Percentiles rank a stretch among this genome's conserved stretches.
These are phyloP conservation scores for Salminus brasiliensis DNA, from an alignment of 2,113 vertebrate genomes.

Conservation along the genomic window DNA sequence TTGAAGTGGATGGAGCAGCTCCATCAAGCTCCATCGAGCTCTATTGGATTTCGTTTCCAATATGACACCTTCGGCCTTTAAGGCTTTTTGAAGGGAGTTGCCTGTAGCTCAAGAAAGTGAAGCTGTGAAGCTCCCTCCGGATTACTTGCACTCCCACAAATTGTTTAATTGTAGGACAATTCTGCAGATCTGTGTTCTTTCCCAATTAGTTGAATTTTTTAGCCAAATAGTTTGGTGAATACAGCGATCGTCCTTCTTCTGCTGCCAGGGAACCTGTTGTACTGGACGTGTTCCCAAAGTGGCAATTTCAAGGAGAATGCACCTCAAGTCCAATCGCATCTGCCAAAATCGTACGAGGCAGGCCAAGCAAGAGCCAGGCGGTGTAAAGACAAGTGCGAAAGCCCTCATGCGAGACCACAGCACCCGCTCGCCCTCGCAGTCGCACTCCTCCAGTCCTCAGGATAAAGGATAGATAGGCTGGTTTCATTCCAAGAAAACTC, in stretches of 20 bases:
- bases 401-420: constrained; percentile 14
- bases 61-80: background rate
- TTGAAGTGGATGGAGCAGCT: constrained; percentile 17
- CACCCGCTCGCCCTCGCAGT: background rate
- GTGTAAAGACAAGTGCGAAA: constrained; percentile 26
- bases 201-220: constrained; percentile 1
- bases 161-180: constrained; percentile 8
- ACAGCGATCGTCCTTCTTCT: constrained; percentile 5
- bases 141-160: constrained; percentile 3
- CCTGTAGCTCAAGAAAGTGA: background rate
- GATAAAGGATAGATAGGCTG: too few relatives aligned
- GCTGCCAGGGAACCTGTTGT: constrained; percentile 36
- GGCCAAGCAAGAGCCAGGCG: constrained; percentile 4
- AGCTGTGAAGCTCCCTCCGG: constrained; percentile 3
- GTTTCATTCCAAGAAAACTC: too few relatives aligned
- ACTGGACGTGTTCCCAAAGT: constrained; percentile 32
- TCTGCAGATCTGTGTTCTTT: constrained; percentile 24
- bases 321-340: constrained; percentile 45
- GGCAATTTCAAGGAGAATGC: constrained; percentile 46
- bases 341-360: constrained; percentile 38
- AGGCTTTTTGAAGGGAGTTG: background rate
- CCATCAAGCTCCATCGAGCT: too few relatives aligned
- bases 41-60: too few relatives aligned
- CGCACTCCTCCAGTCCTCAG: constrained; percentile 28
- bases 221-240: constrained; percentile 19